phyloP scores from a whole-genome alignment of 2,797 vertebrate species.

The Oreochromis grahami region DNA sequence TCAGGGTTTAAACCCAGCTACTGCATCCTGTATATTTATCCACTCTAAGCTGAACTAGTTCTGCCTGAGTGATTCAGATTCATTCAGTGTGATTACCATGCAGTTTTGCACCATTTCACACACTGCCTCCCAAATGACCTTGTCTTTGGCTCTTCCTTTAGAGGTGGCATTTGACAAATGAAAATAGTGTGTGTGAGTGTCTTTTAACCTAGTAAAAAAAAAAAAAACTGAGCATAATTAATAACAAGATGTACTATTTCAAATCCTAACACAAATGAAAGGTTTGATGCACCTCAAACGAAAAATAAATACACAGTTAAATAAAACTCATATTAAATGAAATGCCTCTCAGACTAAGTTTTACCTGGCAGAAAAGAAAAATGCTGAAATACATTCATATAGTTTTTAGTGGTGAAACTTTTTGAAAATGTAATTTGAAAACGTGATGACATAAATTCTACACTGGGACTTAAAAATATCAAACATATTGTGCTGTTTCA shows the following conservation, averaged over 20 bases:
- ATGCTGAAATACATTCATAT: background rate
- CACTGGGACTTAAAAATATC: background rate
- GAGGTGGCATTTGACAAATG: constrained; percentile 43
- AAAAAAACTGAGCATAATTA: background rate
- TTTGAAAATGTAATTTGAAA: constrained; percentile 1
- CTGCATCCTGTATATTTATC: constrained; percentile 30
- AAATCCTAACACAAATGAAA: background rate
- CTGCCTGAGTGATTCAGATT: constrained; percentile 43
- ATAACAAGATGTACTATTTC: background rate
- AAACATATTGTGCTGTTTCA: constrained; percentile 15
- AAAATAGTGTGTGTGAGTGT: background rate
- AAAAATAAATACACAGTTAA: background rate
- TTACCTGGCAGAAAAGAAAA: background rate
- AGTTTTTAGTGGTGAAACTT: background rate
- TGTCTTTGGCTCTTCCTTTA: constrained; percentile 31
- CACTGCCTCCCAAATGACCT: constrained; percentile 37
- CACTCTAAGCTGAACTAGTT: constrained; percentile 35
- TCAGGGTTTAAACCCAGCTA: constrained; percentile 15
- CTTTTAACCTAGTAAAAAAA: background rate
- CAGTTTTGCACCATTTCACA: constrained; percentile 59
- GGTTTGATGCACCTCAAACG: background rate
- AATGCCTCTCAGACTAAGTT: background rate
- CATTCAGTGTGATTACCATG: constrained; percentile 45
- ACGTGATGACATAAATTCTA: background rate
- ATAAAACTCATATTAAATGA: background rate